Base-by-base conservation (phyloP, 2,888 invertebrate species). In the Euphydryas editha region DNA sequence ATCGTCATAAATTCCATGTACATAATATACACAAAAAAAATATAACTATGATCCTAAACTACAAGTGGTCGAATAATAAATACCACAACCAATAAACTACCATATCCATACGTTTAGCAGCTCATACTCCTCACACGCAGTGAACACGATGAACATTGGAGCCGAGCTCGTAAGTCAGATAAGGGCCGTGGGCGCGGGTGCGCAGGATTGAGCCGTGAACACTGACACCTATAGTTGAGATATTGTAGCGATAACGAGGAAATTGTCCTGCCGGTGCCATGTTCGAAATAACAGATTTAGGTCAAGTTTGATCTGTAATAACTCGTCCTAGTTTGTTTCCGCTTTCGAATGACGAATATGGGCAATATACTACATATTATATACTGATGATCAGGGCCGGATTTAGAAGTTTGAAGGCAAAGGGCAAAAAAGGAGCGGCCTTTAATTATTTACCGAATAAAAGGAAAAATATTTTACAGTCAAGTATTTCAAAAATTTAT, bases 151-250 rank as follows among this genome's bases (percentile, higher is more conserved):
- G 62, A 36, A 20, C 51, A n/a, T 11, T 24, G 42, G 36, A 13
- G 30, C 10, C n/a, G 62, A 56, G 57, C 65, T 66, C 68, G 68
- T 69, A 69, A 69, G 59, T 69, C 62, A 62, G 68, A 69, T 65
- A 69, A 59, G 59, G 18, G 5, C 15, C 57, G 68, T 69, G 68
- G 65, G 65, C 65, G 68, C 56, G 20, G 7, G 44, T 30, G 18
- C 21, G 15, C 18, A 39, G 51, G 62, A 66, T 58, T 62, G 66
- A 62, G 66, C 62, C 62, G 65, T 57, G 49, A 8, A n/a, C n/a
- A n/a, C n/a, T 24, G 47, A 58, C 63, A 11, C 11, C 13, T 39
- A 11, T 11, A 15, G 10, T 57, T 24, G 62, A 62, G 62, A 57
- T 62, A 49, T 57, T 47, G 46, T 15, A 10, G 47, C 21, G 62